Conservation (phyloP, 37 sponge, comb jelly and placozoan species). For the Mnemiopsis leidyi region DNA sequence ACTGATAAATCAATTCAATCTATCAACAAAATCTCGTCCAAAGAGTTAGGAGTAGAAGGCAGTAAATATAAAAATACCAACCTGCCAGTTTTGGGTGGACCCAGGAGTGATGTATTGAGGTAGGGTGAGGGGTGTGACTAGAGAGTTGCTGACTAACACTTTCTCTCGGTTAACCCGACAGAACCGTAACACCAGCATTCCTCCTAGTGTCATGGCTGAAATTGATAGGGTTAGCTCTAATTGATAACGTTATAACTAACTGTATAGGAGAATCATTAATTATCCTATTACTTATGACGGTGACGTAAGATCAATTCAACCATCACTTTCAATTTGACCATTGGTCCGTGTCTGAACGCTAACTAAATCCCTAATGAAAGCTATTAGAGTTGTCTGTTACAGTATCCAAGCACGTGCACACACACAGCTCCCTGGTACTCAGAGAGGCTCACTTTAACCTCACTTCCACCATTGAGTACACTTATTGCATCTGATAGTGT, state of each 20-base stretch:
- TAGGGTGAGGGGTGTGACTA: not conserved
- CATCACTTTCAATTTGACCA: not conserved
- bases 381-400: too few species aligned
- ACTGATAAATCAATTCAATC: too few species aligned
- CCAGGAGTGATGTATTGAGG: constrained; percentile 31
- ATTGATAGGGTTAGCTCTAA: not conserved
- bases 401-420: not conserved
- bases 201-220: constrained; percentile 5
- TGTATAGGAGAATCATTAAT: too few species aligned
- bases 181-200: not conserved
- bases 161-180: not conserved
- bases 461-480: not conserved
- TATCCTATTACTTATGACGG: too few species aligned
- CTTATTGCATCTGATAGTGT: not conserved
- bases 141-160: not conserved
- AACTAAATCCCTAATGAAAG: too few species aligned
- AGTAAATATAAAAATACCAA: too few species aligned
- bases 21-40: too few species aligned
- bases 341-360: not conserved
- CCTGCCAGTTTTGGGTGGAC: not conserved
- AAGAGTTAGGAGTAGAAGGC: too few species aligned
- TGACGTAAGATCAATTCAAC: too few species aligned
- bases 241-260: not conserved
- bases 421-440: not conserved
- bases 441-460: not conserved